Percentiles rank a stretch among this genome's conserved stretches.
These are phyloP conservation scores for Zygaena filipendulae DNA, from an alignment of 2,888 invertebrate species.

Conservation along the genomic window DNA sequence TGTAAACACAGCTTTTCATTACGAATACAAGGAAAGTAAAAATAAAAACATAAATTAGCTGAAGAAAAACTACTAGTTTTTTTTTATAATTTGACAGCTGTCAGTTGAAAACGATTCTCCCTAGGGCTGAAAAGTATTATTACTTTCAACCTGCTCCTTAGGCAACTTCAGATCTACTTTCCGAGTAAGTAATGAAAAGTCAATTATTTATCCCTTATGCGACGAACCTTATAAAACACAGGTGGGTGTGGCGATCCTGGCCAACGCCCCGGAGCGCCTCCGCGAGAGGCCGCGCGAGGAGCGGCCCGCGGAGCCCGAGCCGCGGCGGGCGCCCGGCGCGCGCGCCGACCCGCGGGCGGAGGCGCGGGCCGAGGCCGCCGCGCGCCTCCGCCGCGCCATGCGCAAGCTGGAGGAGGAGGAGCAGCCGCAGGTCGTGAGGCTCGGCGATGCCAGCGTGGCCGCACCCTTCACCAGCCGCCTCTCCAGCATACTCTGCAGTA, in stretches of 20 bases:
- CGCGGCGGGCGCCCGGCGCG: constrained; percentile 20
- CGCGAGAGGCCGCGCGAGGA: constrained; percentile 56
- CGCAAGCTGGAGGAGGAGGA: constrained; percentile 91
- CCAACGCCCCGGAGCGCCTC: constrained; percentile 77
- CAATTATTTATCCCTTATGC: too few relatives aligned
- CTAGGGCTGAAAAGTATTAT: too few relatives aligned
- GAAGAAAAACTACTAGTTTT: too few relatives aligned
- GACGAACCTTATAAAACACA: too few relatives aligned
- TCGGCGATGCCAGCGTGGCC: constrained; percentile 99
- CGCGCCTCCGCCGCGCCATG: constrained; percentile 75
- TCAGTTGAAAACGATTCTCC: too few relatives aligned
- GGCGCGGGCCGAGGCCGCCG: constrained; percentile 40
- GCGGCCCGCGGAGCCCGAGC: constrained; percentile 75
- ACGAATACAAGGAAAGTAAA: too few relatives aligned
- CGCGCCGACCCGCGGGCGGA: constrained; percentile 30
- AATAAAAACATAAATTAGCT: too few relatives aligned
- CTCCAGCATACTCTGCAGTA: constrained; percentile 95
- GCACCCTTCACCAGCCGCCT: constrained; percentile 98
- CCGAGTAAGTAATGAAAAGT: too few relatives aligned
- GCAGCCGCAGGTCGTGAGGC: constrained; percentile 87
- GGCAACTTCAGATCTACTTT: too few relatives aligned
- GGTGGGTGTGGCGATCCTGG: constrained; percentile 90
- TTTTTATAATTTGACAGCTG: too few relatives aligned
- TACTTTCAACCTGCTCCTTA: too few relatives aligned
- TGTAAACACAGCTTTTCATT: too few relatives aligned